phyloP scores from a whole-genome alignment of 1,140 invertebrate genomes.

The Diachasma alloeum region DNA sequence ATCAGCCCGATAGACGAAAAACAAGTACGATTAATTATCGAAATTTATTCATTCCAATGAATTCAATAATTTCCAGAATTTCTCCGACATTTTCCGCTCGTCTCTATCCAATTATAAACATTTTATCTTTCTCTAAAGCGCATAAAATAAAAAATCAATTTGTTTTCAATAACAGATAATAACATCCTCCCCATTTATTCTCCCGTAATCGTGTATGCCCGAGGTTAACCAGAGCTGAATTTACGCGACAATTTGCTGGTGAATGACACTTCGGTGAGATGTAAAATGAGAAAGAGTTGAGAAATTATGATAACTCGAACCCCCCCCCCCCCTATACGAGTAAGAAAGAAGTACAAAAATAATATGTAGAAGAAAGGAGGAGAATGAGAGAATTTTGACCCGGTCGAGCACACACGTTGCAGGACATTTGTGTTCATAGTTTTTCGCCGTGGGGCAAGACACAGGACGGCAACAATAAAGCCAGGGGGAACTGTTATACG shows the following conservation, averaged over 20 bases:
- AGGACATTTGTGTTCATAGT: neutral
- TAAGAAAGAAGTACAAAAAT: conserved; percentile 12
- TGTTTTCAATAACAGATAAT: neutral
- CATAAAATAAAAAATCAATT: too few species aligned
- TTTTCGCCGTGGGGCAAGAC: neutral
- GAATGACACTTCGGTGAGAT: neutral
- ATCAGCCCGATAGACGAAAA: too few species aligned
- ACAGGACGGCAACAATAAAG: conserved; percentile 41
- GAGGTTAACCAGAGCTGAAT: neutral
- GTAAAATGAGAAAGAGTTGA: neutral
- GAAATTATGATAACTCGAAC: neutral
- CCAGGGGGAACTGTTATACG: conserved; percentile 38
- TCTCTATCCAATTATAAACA: too few species aligned
- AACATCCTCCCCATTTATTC: neutral
- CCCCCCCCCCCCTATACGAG: neutral
- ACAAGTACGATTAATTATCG: too few species aligned
- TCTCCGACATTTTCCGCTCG: too few species aligned
- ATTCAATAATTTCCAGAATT: too few species aligned
- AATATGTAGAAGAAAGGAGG: conserved; percentile 14
- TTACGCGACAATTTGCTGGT: neutral
- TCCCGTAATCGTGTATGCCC: neutral
- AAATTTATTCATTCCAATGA: too few species aligned
- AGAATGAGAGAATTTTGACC: conserved; percentile 12
- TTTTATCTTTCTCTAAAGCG: too few species aligned
- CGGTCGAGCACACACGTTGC: conserved; percentile 21